Base-by-base conservation (phyloP, 1,140 invertebrate species). In the Rhopalosiphum maidis region DNA sequence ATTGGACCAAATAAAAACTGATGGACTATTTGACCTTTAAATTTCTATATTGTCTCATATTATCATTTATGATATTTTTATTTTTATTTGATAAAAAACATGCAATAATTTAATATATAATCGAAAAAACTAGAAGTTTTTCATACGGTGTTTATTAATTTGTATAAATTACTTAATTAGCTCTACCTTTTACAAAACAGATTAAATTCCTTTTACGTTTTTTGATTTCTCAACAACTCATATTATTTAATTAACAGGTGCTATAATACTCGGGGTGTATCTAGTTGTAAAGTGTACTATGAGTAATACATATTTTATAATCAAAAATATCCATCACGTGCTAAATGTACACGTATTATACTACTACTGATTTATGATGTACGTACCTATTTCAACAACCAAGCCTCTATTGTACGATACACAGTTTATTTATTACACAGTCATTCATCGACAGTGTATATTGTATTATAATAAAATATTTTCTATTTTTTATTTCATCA, bases 401-500 rank as follows among this genome's bases (percentile, higher is more conserved):
- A 77, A 77, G 60, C 60, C n/a, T 77, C 60, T 21, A 77, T 77
- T 77, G 60, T 77, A 18, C 15, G 30, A n/a, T n/a, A n/a, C 30
- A n/a, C 30, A 30, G 60, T 77, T 77, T 77, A 77, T 77, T 77
- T 77, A 77, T 77, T 77, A 77, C 60, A 77, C 60, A 77, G 60
- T 77, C n/a, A 77, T 77, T 77, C 60, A n/a, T 77, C 30, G 60
- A n/a, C n/a, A 77, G 60, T 18, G 5, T 77, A n/a, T 77, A n/a
- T n/a, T 77, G n/a, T 77, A n/a, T 77, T 77, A n/a, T 77, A 77
- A n/a, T 77, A 77, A n/a, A n/a, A 77, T n/a, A 77, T 77, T 77
- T 77, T 77, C 0, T n/a, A n/a, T 30, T 18, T 77, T 68, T 68
- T 60, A 30, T 68, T 68, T 68, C 11, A 68, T 15, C 60, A n/a